A percentile compares a stretch with the other conserved stretches of the same genome.
Conservation (phyloP, 2,888 invertebrate genomes). For the Electrophaes corylata region DNA sequence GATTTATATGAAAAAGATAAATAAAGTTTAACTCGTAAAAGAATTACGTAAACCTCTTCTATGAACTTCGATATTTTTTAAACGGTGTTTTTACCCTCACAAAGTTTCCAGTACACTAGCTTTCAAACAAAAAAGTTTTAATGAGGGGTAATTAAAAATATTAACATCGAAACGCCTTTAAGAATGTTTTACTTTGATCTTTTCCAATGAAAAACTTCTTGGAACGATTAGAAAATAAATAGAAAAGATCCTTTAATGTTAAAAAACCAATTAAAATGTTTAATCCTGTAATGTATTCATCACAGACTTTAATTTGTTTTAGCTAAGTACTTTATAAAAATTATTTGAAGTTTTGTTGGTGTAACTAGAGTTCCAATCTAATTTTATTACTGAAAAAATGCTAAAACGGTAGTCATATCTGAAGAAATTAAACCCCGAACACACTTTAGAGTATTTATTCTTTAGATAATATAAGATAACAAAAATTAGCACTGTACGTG, state of each 20-base stretch:
- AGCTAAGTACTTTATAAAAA: background rate
- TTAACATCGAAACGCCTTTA: constrained; percentile 27
- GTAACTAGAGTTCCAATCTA: too few species aligned
- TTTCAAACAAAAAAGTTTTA: constrained; percentile 27
- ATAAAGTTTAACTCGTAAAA: too few species aligned
- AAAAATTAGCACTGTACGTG: too few species aligned
- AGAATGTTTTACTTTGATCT: constrained; percentile 32
- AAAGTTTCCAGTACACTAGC: constrained; percentile 9
- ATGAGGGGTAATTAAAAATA: constrained; percentile 33
- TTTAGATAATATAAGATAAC: too few species aligned
- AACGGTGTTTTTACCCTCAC: background rate
- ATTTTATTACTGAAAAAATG: too few species aligned
- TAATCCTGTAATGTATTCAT: constrained; percentile 11
- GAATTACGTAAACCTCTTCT: too few species aligned
- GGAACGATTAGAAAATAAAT: constrained; percentile 19
- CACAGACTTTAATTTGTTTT: background rate
- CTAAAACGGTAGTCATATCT: too few species aligned
- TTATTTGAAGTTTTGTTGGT: background rate
- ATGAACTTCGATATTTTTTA: constrained; percentile 1
- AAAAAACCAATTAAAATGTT: constrained; percentile 24
- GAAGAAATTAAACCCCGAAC: too few species aligned
- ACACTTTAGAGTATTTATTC: too few species aligned
- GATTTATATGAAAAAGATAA: too few species aligned
- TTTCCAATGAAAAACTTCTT: constrained; percentile 23
- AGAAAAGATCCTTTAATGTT: constrained; percentile 20